Conservation (phyloP, 2,888 invertebrate species). For the Piscicola geometra region DNA sequence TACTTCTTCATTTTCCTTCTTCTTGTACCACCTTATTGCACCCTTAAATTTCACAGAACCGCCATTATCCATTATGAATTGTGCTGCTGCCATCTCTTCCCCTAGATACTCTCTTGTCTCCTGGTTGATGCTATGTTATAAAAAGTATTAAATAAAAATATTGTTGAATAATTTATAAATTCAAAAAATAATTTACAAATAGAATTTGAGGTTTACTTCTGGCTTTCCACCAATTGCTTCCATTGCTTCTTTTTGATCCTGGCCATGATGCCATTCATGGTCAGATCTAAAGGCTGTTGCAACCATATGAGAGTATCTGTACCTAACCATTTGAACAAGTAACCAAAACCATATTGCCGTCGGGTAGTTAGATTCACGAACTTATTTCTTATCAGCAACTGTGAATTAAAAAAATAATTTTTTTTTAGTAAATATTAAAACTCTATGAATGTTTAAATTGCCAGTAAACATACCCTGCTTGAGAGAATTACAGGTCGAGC, state of each 20-base stretch:
- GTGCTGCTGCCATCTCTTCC: slow-evolving; percentile 76
- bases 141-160: slow-evolving; percentile 37
- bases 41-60: slow-evolving; percentile 67
- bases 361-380: too few relatives aligned
- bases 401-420: too few relatives aligned
- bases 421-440: too few relatives aligned
- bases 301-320: slow-evolving; percentile 36
- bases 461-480: too few relatives aligned
- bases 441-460: too few relatives aligned
- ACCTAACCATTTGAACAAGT: background rate
- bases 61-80: slow-evolving; percentile 73
- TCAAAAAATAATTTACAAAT: background rate
- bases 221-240: slow-evolving; percentile 38
- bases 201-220: slow-evolving; percentile 36
- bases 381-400: too few relatives aligned
- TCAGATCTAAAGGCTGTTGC: slow-evolving; percentile 42
- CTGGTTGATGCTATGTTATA: too few relatives aligned
- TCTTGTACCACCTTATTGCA: slow-evolving; percentile 58
- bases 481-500: too few relatives aligned
- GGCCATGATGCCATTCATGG: slow-evolving; percentile 27
- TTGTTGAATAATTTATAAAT: background rate
- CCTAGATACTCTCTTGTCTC: slow-evolving; percentile 60
- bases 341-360: background rate
- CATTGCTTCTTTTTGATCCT: slow-evolving; percentile 39
- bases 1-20: slow-evolving; percentile 58